These are phyloP conservation scores for Nudaria mundana DNA, from an alignment of 2,888 invertebrate genomes.

Conservation along the genomic window DNA sequence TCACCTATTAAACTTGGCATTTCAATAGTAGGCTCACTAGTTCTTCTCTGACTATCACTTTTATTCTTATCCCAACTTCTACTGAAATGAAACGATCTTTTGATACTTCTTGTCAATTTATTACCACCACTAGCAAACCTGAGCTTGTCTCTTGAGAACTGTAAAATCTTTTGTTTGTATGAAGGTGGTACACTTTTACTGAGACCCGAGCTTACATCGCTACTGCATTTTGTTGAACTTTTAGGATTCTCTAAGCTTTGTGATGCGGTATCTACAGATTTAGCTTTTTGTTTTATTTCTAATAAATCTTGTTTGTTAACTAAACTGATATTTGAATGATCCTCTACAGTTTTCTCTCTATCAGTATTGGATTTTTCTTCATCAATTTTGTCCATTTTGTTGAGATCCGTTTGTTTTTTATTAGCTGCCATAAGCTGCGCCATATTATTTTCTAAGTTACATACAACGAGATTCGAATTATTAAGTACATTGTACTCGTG, in stretches of 20 bases:
- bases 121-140: slow-evolving; percentile 73
- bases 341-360: slow-evolving; percentile 41
- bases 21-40: slow-evolving; percentile 69
- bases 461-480: slow-evolving; percentile 73
- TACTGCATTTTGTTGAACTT: slow-evolving; percentile 66
- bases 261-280: slow-evolving; percentile 67
- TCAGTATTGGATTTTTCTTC: slow-evolving; percentile 59
- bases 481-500: slow-evolving; percentile 76
- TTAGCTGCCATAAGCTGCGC: slow-evolving; percentile 67
- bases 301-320: slow-evolving; percentile 32
- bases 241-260: slow-evolving; percentile 72
- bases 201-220: slow-evolving; percentile 64
- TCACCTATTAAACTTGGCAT: slow-evolving; percentile 49
- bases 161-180: slow-evolving; percentile 73
- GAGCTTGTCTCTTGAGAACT: slow-evolving; percentile 74
- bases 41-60: slow-evolving; percentile 60
- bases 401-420: slow-evolving; percentile 58
- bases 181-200: slow-evolving; percentile 78
- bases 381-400: slow-evolving; percentile 72
- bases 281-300: slow-evolving; percentile 55
- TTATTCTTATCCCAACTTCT: slow-evolving; percentile 74
- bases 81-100: slow-evolving; percentile 73
- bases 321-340: slow-evolving; percentile 25
- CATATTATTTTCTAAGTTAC: slow-evolving; percentile 75
- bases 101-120: slow-evolving; percentile 71